These are phyloP conservation scores for Osmoderma eremita DNA, from an alignment of 2,888 invertebrate species.

Conservation along the genomic window DNA sequence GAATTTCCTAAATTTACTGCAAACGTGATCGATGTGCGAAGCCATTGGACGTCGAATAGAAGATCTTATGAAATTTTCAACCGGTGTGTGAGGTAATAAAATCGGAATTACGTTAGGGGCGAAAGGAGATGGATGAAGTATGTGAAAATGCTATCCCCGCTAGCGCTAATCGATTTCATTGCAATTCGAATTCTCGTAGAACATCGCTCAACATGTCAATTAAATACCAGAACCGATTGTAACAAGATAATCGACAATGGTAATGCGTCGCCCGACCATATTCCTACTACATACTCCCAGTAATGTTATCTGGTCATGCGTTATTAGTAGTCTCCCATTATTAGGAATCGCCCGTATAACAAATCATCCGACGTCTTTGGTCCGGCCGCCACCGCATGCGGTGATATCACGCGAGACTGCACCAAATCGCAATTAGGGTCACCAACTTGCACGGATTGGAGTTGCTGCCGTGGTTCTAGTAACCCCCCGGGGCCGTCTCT, in stretches of 20 bases:
- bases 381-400: slow-evolving; percentile 6
- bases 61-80: slow-evolving; percentile 19
- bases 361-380: slow-evolving; percentile 12
- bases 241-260: slow-evolving; percentile 12
- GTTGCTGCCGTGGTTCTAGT: background rate
- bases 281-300: slow-evolving; percentile 22
- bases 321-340: slow-evolving; percentile 27
- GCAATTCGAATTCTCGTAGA: background rate
- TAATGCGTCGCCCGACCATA: background rate
- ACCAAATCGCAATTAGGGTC: slow-evolving; percentile 29
- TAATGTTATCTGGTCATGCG: slow-evolving; percentile 25
- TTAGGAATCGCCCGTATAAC: slow-evolving; percentile 6
- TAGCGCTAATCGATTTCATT: background rate
- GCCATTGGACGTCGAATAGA: background rate
- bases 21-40: background rate
- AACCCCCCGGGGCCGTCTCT: background rate
- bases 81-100: no score
- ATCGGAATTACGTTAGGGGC: no score
- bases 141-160: no score
- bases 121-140: no score
- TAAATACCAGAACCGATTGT: slow-evolving; percentile 1
- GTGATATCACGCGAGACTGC: slow-evolving; percentile 13
- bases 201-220: slow-evolving; percentile 1
- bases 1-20: slow-evolving; percentile 4
- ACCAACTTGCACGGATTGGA: slow-evolving; percentile 11